phyloP scores from a whole-genome alignment of 2,888 invertebrate genomes.

The Ennomos fuscantarius region DNA sequence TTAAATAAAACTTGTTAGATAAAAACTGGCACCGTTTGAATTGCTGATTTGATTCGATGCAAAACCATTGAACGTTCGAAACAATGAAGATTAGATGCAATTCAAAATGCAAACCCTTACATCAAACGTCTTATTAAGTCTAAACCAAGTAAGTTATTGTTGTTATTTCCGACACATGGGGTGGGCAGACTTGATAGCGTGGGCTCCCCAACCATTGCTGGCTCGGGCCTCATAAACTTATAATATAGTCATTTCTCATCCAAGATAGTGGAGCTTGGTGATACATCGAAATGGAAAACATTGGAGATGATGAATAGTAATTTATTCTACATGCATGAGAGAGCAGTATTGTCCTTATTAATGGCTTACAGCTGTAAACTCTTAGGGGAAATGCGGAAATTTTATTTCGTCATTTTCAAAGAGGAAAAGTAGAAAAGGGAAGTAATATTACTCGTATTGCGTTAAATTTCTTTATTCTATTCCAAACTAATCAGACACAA shows the following conservation, averaged over 20 bases:
- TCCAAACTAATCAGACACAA: too few species aligned
- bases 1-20: too few species aligned
- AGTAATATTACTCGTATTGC: too few species aligned
- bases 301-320: conserved; percentile 9
- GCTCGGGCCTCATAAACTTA: conserved; percentile 13
- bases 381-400: too few species aligned
- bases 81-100: too few species aligned
- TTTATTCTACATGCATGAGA: conserved; percentile 2
- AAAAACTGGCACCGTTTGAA: too few species aligned
- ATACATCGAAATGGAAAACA: not conserved
- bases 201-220: conserved; percentile 23
- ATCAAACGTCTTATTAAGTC: conserved; percentile 20
- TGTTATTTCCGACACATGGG: conserved; percentile 12
- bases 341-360: not conserved
- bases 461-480: too few species aligned
- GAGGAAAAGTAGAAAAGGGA: too few species aligned
- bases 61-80: too few species aligned
- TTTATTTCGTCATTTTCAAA: too few species aligned
- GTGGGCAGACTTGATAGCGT: conserved; percentile 20
- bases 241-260: conserved; percentile 22
- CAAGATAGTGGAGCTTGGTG: conserved; percentile 2
- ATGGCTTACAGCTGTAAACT: too few species aligned
- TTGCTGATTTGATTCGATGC: too few species aligned
- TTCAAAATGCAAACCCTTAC: not conserved
- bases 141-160: conserved; percentile 19